phyloP scores from a whole-genome alignment of 2,113 vertebrate species.

The Solea senegalensis region DNA sequence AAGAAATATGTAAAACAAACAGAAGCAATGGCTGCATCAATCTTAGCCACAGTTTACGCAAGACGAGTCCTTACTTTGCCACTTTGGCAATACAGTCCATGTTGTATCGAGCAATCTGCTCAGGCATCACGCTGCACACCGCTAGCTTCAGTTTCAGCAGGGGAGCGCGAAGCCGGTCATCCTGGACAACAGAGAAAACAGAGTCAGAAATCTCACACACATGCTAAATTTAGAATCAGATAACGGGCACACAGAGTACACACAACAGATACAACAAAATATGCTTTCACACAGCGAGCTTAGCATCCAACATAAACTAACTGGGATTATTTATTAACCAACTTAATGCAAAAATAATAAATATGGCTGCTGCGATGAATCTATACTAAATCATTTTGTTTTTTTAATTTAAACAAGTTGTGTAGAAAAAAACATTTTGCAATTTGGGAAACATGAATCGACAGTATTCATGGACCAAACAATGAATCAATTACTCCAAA shows the following conservation, averaged over 20 bases:
- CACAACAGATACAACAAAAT: neutral
- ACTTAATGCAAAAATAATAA: too few species aligned
- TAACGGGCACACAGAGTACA: neutral
- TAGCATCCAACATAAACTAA: too few species aligned
- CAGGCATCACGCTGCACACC: conserved; percentile 95
- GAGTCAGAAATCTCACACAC: neutral
- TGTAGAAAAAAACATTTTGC: too few species aligned
- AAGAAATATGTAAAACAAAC: neutral
- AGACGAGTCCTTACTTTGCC: conserved; percentile 83
- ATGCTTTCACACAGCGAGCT: neutral
- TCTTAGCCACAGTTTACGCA: too few species aligned
- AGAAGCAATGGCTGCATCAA: neutral
- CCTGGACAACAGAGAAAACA: conserved; percentile 75
- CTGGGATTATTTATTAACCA: too few species aligned
- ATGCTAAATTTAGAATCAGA: conserved; percentile 16
- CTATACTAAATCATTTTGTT: too few species aligned
- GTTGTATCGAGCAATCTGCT: conserved; percentile 95
- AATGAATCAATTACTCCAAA: too few species aligned
- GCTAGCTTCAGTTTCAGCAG: conserved; percentile 95
- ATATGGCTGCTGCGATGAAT: too few species aligned
- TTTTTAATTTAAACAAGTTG: too few species aligned
- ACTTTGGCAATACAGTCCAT: conserved; percentile 97
- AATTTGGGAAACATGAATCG: too few species aligned
- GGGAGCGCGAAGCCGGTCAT: conserved; percentile 91
- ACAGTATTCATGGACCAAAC: too few species aligned